Base-by-base conservation (phyloP, 2,888 invertebrate species). In the Cephus pygmeus region DNA sequence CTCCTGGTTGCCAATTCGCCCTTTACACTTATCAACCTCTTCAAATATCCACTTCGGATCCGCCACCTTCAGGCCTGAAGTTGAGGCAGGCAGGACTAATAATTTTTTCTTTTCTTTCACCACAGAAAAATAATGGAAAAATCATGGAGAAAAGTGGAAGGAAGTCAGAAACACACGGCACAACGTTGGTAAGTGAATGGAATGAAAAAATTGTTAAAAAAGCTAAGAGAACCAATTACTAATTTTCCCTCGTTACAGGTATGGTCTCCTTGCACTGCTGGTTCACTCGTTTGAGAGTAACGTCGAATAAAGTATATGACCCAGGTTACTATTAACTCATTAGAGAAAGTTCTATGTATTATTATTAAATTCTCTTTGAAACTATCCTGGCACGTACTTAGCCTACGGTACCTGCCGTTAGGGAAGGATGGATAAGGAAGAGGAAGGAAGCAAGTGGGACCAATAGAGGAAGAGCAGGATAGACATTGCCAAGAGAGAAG, bases 311-410 rank as follows among this genome's bases (percentile, higher is more conserved):
- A 86, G 86, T 86, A 84, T 83, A 83, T 81, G 84, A 84, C 84
- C 85, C 82, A 86, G 83, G 87, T 87, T 56, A 87, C 89, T 89
- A 89, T 90, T 90, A 90, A 90, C 90, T 90, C 90, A 90, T 90
- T 90, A 88, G 86, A 81, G 85, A 82, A 88, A 88, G 85, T 88
- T 88, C 85, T 87, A 87, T 87, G 86, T 82, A 81, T 83, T 87
- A 90, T 89, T 88, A 90, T 89, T 88, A 86, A 87, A 89, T 89
- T 90, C 90, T 88, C 90, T 90, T 90, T 90, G 90, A 90, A 87
- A 85, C 83, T 83, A 85, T 82, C 81, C 81, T 79, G 80, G 80
- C 80, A 80, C 81, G 84, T 76, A 83, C 82, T 86, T 84, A 80
- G 78, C 85, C 79, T 79, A 80, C 77, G 76, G 81, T 85, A 83